Evolutionary conservation across 2,797 vertebrate species (phyloP).

Genomic region (Mus caroli): DNA sequence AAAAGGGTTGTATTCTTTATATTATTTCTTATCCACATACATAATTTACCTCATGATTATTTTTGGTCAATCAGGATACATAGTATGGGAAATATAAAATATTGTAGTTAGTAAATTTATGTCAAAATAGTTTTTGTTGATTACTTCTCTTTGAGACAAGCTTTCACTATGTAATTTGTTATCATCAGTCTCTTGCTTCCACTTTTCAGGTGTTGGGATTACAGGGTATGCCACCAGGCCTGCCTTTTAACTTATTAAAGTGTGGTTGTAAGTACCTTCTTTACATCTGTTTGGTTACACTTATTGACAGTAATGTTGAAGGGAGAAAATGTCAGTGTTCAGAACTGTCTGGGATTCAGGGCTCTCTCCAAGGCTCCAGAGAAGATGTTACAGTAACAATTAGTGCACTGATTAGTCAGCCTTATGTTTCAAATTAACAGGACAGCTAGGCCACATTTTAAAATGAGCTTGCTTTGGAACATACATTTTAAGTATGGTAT

Average conservation of each 20-base stretch:
- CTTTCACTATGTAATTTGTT: background rate
- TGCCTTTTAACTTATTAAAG: conserved; percentile 70
- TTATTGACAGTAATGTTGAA: conserved; percentile 70
- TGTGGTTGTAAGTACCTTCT: conserved; percentile 70
- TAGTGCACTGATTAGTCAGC: conserved; percentile 44
- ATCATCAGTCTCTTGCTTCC: background rate
- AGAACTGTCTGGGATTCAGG: conserved; percentile 63
- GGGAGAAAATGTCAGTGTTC: conserved; percentile 64
- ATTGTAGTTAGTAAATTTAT: conserved; percentile 57
- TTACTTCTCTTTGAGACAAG: conserved; percentile 16
- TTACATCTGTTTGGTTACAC: conserved; percentile 55
- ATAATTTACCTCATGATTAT: conserved; percentile 69
- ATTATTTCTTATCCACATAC: conserved; percentile 25
- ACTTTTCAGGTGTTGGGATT: background rate
- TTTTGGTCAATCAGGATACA: conserved; percentile 51
- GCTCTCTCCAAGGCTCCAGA: conserved; percentile 44
- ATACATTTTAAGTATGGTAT: conserved; percentile 13
- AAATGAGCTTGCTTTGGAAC: conserved; percentile 57
- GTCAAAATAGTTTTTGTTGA: conserved; percentile 61
- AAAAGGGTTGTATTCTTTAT: conserved; percentile 61
- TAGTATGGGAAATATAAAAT: conserved; percentile 56
- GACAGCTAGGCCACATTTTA: conserved; percentile 36
- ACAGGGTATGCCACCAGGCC: background rate
- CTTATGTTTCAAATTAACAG: background rate
- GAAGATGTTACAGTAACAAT: conserved; percentile 58